Conservation (phyloP, 2,888 invertebrate genomes). For the Andrena trimmerana region DNA sequence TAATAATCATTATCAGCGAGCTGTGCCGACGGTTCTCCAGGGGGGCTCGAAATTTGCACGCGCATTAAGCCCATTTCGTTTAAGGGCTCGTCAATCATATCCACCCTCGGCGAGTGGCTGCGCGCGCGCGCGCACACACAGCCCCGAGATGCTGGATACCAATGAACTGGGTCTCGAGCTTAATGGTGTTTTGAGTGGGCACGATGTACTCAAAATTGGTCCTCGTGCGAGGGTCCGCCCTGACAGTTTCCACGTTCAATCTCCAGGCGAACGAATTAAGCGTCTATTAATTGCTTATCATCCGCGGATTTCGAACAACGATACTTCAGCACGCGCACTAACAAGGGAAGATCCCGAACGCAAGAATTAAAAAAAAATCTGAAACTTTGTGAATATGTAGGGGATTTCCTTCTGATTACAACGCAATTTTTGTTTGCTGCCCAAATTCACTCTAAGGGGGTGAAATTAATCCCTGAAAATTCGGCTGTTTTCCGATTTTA, state of each 20-base stretch:
- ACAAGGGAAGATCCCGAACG: too few species aligned
- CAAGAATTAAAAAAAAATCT: too few species aligned
- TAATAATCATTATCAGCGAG: slow-evolving; percentile 69
- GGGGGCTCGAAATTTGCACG: slow-evolving; percentile 71
- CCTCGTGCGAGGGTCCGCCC: slow-evolving; percentile 35
- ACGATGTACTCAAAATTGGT: slow-evolving; percentile 61
- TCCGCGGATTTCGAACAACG: background rate
- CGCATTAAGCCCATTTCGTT: slow-evolving; percentile 77
- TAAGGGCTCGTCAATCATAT: slow-evolving; percentile 79
- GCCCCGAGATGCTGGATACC: slow-evolving; percentile 55
- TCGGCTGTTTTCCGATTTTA: too few species aligned
- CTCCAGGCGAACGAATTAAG: slow-evolving; percentile 21
- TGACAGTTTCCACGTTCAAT: slow-evolving; percentile 38
- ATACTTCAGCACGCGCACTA: background rate
- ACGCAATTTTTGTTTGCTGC: too few species aligned
- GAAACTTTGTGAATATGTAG: too few species aligned
- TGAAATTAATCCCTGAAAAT: too few species aligned
- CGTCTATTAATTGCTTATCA: slow-evolving; percentile 19
- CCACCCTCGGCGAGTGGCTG: slow-evolving; percentile 51
- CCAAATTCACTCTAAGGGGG: too few species aligned
- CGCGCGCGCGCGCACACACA: slow-evolving; percentile 1
- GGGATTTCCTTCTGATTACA: too few species aligned
- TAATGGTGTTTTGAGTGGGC: slow-evolving; percentile 68
- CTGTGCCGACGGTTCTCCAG: slow-evolving; percentile 35
- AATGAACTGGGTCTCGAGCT: slow-evolving; percentile 58